phyloP scores from a whole-genome alignment of 2,113 vertebrate genomes.

The Silurus asotus region DNA sequence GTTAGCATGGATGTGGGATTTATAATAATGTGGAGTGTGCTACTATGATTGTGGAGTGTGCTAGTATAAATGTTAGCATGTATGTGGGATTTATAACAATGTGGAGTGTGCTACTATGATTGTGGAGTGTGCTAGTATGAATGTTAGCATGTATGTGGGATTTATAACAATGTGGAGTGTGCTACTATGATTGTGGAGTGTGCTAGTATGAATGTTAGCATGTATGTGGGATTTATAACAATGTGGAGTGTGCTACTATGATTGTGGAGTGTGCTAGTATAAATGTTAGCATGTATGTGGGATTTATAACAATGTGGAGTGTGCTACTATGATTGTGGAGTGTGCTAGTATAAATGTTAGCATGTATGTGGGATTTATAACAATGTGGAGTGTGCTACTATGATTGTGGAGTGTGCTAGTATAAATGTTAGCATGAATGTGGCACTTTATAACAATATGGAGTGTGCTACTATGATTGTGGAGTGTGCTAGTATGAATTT shows the following conservation, averaged over 20 bases:
- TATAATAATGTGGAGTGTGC: not conserved
- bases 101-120: not conserved
- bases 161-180: not conserved
- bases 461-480: not conserved
- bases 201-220: not conserved
- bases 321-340: not conserved
- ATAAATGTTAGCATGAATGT: not conserved
- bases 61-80: not conserved
- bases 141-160: not conserved
- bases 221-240: too few species aligned
- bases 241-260: not conserved
- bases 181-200: not conserved
- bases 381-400: not conserved
- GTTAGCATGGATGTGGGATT: too few species aligned
- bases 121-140: not conserved
- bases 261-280: not conserved
- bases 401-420: not conserved
- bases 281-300: not conserved
- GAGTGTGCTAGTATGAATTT: not conserved
- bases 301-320: too few species aligned
- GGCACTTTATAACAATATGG: not conserved
- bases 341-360: not conserved
- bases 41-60: not conserved
- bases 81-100: too few species aligned
- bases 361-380: not conserved